Percentiles rank a stretch among this genome's conserved stretches.
phyloP scores from a whole-genome alignment of 2,797 vertebrate species.

The Xiphorhynchus erythropygius region DNA sequence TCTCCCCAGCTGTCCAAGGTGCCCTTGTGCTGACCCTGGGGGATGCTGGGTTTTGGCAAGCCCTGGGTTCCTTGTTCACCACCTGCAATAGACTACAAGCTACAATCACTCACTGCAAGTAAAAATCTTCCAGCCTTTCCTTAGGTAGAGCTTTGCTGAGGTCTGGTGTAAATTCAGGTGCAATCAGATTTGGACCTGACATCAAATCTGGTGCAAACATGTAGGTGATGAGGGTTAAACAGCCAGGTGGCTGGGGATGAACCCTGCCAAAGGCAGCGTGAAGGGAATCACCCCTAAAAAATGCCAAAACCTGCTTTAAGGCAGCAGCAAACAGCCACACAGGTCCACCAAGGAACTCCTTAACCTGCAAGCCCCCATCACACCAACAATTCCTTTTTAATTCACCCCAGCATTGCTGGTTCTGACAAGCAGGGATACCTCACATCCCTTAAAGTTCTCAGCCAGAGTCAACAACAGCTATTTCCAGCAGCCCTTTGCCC shows the following conservation, averaged over 20 bases:
- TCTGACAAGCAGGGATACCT: background rate
- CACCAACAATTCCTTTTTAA: background rate
- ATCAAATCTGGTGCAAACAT: background rate
- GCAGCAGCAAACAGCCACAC: background rate
- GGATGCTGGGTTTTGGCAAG: background rate
- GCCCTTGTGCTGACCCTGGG: background rate
- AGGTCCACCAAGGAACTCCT: background rate
- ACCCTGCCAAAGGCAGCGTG: fast-evolving
- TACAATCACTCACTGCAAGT: background rate
- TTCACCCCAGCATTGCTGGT: background rate
- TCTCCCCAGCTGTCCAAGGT: conserved; percentile 9
- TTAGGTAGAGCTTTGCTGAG: background rate
- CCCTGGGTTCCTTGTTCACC: background rate
- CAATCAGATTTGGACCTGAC: background rate
- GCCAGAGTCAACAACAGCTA: background rate
- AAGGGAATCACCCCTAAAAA: background rate
- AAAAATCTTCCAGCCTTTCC: background rate
- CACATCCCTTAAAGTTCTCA: background rate
- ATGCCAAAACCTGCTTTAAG: background rate
- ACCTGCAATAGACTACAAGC: background rate
- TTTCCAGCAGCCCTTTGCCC: conserved; percentile 5
- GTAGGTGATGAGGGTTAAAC: background rate
- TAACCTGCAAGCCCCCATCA: background rate
- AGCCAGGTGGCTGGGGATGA: background rate
- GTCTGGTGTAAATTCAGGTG: background rate